Conservation (phyloP, 2,797 vertebrate genomes). For the Danionella dracula region DNA sequence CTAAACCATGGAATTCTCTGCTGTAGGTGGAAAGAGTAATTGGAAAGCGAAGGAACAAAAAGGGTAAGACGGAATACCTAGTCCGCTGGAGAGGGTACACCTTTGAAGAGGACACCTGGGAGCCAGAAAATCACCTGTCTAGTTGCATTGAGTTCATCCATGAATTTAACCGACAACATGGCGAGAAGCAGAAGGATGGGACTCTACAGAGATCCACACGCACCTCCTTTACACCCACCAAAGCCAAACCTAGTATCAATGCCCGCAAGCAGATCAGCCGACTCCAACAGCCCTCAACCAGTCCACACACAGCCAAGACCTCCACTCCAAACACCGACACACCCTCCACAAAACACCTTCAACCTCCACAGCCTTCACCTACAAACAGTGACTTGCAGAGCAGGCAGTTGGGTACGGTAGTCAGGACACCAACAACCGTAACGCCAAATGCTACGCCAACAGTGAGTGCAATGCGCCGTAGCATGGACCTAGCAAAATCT, state of each 20-base stretch:
- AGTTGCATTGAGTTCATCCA: constrained; percentile 89
- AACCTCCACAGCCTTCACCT: constrained; percentile 14
- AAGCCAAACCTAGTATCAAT: constrained; percentile 67
- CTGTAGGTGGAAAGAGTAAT: constrained; percentile 88
- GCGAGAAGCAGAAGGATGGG: constrained; percentile 70
- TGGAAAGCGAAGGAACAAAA: constrained; percentile 87
- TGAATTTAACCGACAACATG: constrained; percentile 82
- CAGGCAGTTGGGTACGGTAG: constrained; percentile 53
- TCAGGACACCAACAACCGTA: not conserved
- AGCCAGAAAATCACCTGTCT: constrained; percentile 88
- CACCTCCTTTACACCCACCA: constrained; percentile 70
- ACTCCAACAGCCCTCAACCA: constrained; percentile 44
- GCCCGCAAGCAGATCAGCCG: constrained; percentile 78
- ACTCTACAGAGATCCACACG: constrained; percentile 78
- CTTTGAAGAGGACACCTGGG: constrained; percentile 91
- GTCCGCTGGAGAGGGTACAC: constrained; percentile 92
- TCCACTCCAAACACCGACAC: not conserved
- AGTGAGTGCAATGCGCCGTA: constrained; percentile 71
- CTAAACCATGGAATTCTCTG: not conserved
- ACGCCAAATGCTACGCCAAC: constrained; percentile 54
- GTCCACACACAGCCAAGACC: not conserved
- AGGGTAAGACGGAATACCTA: constrained; percentile 88
- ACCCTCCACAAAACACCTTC: constrained; percentile 14
- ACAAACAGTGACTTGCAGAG: constrained; percentile 60
- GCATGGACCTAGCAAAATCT: constrained; percentile 86